phyloP scores from a whole-genome alignment of 2,888 invertebrate species.

The Cylindroiulus punctatus region DNA sequence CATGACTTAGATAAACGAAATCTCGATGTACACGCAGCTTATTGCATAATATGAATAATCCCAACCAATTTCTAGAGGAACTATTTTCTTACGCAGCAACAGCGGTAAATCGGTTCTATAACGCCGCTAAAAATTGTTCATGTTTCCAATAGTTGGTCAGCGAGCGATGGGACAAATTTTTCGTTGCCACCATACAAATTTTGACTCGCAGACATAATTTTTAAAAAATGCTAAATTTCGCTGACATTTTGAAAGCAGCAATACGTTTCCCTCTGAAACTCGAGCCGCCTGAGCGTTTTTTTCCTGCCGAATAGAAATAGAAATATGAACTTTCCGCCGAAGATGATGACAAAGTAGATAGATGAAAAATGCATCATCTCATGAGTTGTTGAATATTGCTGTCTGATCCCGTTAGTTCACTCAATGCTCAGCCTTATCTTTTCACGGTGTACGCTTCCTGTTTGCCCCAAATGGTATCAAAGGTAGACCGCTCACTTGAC shows the following conservation, averaged over 20 bases:
- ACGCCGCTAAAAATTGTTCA: too few relatives aligned
- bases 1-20: too few relatives aligned
- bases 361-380: constrained; percentile 38
- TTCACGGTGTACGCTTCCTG: constrained; percentile 32
- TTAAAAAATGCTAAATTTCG: neutral
- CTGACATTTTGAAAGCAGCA: constrained; percentile 22
- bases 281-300: neutral
- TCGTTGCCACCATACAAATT: neutral
- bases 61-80: too few relatives aligned
- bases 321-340: constrained; percentile 33
- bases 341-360: constrained; percentile 37
- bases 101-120: too few relatives aligned
- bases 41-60: too few relatives aligned
- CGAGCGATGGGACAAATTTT: too few relatives aligned
- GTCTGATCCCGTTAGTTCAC: constrained; percentile 31
- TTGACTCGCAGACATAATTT: neutral
- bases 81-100: too few relatives aligned
- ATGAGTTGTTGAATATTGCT: constrained; percentile 9
- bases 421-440: constrained; percentile 38
- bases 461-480: constrained; percentile 51
- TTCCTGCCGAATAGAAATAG: neutral
- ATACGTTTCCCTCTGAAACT: neutral
- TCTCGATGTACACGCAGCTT: too few relatives aligned
- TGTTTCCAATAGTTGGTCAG: too few relatives aligned
- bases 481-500: constrained; percentile 49